A percentile compares a stretch with the other conserved stretches of the same genome.
phyloP scores from a whole-genome alignment of 1,140 invertebrate genomes.

The Eriocheir sinensis region DNA sequence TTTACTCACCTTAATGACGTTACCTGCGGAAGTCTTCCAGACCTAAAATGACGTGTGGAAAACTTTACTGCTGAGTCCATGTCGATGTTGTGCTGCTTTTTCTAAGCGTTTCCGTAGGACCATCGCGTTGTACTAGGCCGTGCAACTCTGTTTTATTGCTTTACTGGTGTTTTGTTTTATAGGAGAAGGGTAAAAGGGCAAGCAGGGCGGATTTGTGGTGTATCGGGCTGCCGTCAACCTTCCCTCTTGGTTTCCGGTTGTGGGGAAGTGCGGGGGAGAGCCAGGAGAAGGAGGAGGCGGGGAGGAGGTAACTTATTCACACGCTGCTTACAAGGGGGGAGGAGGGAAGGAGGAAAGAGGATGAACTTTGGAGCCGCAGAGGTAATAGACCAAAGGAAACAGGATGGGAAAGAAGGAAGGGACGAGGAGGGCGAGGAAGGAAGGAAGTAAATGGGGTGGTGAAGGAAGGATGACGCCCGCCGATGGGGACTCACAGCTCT shows the following conservation, averaged over 20 bases:
- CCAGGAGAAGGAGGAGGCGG: slow-evolving; percentile 15
- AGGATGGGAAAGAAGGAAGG: slow-evolving; percentile 45
- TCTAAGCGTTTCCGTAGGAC: not conserved
- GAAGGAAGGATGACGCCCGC: slow-evolving; percentile 12
- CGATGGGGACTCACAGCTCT: no score
- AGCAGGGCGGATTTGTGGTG: not conserved
- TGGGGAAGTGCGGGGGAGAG: slow-evolving; percentile 44
- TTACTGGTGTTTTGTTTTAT: not conserved
- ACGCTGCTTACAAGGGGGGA: slow-evolving; percentile 50
- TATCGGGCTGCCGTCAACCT: slow-evolving; percentile 49
- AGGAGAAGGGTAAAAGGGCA: not conserved
- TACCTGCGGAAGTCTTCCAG: slow-evolving; percentile 75
- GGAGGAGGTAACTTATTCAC: slow-evolving; percentile 38
- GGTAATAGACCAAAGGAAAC: slow-evolving; percentile 34
- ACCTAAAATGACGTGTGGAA: slow-evolving; percentile 60
- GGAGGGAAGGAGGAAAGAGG: not conserved
- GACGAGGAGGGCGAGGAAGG: not conserved
- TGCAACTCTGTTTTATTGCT: no score
- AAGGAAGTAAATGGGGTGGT: slow-evolving; percentile 32
- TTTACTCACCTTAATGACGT: slow-evolving; percentile 57
- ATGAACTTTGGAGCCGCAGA: not conserved
- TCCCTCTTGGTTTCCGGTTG: slow-evolving; percentile 65
- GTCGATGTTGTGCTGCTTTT: not conserved
- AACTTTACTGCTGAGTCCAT: slow-evolving; percentile 39
- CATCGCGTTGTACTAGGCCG: not conserved